Percentiles rank a stretch among this genome's conserved stretches.
These are phyloP conservation scores for Lacerta viridis DNA, from an alignment of 2,797 vertebrate genomes.

Conservation along the genomic window DNA sequence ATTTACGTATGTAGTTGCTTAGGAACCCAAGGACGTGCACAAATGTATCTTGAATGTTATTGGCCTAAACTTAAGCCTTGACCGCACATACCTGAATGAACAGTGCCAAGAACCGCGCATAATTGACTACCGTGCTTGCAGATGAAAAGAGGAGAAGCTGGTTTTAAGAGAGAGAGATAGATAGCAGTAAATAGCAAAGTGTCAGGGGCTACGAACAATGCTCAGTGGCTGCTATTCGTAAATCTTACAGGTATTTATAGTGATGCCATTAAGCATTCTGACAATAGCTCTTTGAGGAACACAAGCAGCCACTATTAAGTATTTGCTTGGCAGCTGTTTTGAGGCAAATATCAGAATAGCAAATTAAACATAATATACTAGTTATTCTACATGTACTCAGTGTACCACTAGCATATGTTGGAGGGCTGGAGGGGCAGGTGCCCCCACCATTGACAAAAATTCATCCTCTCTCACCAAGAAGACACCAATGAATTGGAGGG, in stretches of 20 bases:
- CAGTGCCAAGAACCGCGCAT: not conserved
- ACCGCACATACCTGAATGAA: not conserved
- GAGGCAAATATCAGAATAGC: not conserved
- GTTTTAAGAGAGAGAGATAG: not conserved
- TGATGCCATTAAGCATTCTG: not conserved
- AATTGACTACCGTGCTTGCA: not conserved
- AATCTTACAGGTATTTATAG: slow-evolving; percentile 12
- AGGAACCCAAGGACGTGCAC: not conserved
- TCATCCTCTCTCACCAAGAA: too few species aligned
- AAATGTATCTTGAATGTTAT: not conserved
- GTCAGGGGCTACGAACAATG: not conserved
- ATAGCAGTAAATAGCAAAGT: not conserved
- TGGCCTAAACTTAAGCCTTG: slow-evolving; percentile 6
- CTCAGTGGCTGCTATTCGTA: not conserved
- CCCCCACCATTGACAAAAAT: too few species aligned
- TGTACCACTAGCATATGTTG: too few species aligned
- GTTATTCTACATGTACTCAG: too few species aligned
- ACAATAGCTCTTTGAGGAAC: not conserved
- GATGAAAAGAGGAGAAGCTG: not conserved
- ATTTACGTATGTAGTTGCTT: not conserved
- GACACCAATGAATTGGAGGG: too few species aligned
- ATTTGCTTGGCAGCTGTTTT: slow-evolving; percentile 3
- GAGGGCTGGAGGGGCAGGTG: too few species aligned
- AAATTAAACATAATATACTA: not conserved
- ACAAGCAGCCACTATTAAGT: slow-evolving; percentile 20